Evolutionary conservation across 2,797 vertebrate genomes (phyloP).

Genomic region (Hozukius guyotensis): DNA sequence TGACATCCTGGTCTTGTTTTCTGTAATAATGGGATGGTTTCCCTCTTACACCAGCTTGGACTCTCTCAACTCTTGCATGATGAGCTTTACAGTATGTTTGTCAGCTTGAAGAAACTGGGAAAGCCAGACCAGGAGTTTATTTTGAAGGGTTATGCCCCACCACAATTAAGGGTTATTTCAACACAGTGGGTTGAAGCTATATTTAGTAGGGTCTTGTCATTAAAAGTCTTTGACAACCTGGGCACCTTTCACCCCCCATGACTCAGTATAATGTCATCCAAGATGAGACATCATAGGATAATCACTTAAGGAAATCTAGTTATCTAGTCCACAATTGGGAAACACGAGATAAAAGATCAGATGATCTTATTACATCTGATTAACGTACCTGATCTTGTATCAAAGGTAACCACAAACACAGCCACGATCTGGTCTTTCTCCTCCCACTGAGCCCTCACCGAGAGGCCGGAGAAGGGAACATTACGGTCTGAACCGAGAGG

Average conservation of each 20-base stretch:
- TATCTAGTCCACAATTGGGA: not conserved
- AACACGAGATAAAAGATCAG: not conserved
- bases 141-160: not conserved
- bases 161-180: not conserved
- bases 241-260: not conserved
- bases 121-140: not conserved
- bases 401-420: conserved; percentile 96
- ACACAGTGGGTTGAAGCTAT: not conserved
- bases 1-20: not conserved
- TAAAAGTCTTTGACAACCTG: not conserved
- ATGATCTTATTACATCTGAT: not conserved
- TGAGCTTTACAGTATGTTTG: not conserved
- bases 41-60: not conserved
- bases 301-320: not conserved
- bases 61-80: not conserved
- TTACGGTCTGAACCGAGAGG: conserved; percentile 56
- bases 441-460: conserved; percentile 84
- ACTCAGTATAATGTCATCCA: not conserved
- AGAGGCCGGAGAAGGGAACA: conserved; percentile 63
- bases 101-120: not conserved
- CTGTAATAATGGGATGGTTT: not conserved
- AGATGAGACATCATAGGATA: not conserved
- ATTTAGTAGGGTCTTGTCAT: not conserved
- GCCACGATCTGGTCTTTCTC: conserved; percentile 94
- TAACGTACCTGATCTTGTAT: conserved; percentile 92